phyloP scores from a whole-genome alignment of 2,888 invertebrate genomes.

The Ormyrus nitidulus region DNA sequence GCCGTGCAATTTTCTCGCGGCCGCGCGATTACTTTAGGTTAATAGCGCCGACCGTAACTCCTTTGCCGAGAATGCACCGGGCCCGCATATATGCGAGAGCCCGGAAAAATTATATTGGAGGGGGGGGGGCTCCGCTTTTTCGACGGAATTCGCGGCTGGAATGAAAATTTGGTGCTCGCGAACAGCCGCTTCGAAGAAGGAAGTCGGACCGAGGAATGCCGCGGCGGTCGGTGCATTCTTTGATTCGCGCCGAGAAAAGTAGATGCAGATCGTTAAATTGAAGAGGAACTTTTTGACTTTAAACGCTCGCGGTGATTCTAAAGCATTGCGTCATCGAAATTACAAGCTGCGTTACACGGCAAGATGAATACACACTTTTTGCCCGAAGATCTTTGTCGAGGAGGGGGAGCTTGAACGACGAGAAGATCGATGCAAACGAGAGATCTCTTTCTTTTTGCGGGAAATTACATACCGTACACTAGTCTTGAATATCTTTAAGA shows the following conservation, averaged over 20 bases:
- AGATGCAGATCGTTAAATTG: too few species aligned
- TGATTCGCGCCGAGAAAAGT: too few species aligned
- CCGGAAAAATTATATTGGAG: too few species aligned
- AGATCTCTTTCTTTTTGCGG: slow-evolving; percentile 31
- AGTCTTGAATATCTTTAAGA: slow-evolving; percentile 13
- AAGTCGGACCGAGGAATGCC: slow-evolving; percentile 1
- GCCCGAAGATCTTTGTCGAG: background rate
- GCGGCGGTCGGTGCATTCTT: too few species aligned
- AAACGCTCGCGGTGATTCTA: too few species aligned
- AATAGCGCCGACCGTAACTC: slow-evolving; percentile 52
- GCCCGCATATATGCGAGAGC: too few species aligned
- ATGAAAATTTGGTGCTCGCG: background rate
- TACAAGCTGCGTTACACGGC: too few species aligned
- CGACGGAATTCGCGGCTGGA: background rate
- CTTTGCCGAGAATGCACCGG: too few species aligned
- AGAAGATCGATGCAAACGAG: slow-evolving; percentile 9
- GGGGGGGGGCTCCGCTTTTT: background rate
- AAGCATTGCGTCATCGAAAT: too few species aligned
- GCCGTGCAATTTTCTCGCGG: slow-evolving; percentile 57
- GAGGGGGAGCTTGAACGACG: background rate
- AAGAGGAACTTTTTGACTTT: too few species aligned
- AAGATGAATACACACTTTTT: slow-evolving; percentile 7
- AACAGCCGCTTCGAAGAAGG: background rate
- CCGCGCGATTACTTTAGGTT: slow-evolving; percentile 59
- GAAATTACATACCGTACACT: slow-evolving; percentile 22